Conservation (phyloP, 2,888 invertebrate species). For the Meiosimyza decipiens region DNA sequence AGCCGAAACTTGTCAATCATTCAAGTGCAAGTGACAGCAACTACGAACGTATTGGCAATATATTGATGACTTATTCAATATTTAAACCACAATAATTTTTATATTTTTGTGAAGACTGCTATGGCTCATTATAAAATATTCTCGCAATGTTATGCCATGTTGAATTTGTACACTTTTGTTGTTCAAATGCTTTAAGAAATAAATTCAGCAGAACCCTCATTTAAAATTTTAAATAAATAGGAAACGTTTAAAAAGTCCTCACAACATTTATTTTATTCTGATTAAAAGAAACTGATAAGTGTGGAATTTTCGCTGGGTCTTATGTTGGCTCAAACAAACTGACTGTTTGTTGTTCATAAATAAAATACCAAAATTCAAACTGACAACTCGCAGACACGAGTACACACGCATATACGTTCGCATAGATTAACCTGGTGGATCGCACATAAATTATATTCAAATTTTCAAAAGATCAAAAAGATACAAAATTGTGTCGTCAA, state of each 20-base stretch:
- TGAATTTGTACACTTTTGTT: too few relatives aligned
- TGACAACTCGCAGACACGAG: not conserved
- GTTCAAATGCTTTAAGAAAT: too few relatives aligned
- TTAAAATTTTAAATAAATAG: constrained; percentile 23
- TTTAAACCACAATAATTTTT: too few relatives aligned
- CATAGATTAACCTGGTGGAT: constrained; percentile 46
- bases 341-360: constrained; percentile 12
- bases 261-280: constrained; percentile 15
- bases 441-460: constrained; percentile 62
- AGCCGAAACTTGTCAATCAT: constrained; percentile 26
- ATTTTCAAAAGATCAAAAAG: constrained; percentile 57
- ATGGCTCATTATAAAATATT: not conserved
- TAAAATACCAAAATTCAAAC: not conserved
- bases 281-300: constrained; percentile 23
- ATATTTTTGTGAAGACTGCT: too few relatives aligned
- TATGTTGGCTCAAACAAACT: too few relatives aligned
- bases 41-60: constrained; percentile 12
- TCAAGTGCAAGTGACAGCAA: not conserved
- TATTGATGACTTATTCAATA: constrained; percentile 33
- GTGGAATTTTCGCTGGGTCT: not conserved
- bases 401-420: not conserved
- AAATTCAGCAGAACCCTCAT: constrained; percentile 7
- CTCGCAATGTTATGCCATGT: too few relatives aligned
- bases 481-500: constrained; percentile 49
- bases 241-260: constrained; percentile 22